A percentile compares a stretch with the other conserved stretches of the same genome.
phyloP scores from a whole-genome alignment of 2,797 vertebrate species.

The Setipinna tenuifilis region DNA sequence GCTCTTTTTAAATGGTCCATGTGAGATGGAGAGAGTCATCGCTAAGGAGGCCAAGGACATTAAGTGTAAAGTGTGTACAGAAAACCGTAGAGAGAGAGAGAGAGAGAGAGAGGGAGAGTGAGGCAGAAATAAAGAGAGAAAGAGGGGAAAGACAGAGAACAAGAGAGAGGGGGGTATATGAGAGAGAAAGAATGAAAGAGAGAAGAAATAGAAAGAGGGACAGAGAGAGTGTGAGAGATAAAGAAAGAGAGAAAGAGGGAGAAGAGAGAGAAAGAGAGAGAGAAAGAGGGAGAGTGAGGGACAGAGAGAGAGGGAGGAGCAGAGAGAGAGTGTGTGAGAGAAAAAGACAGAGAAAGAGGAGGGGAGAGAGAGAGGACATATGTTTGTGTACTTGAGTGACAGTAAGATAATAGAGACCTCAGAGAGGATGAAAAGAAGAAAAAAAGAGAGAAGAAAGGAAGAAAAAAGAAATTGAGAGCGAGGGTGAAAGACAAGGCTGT shows the following conservation, averaged over 20 bases:
- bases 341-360: conserved; percentile 22
- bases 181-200: too few species aligned
- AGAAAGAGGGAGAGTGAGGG: neutral
- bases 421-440: conserved; percentile 12
- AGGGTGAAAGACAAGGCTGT: conserved; percentile 37
- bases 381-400: neutral
- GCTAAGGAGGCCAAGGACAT: neutral
- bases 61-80: neutral
- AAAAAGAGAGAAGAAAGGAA: neutral
- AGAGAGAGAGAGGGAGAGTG: neutral
- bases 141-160: too few species aligned
- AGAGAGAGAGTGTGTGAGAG: neutral
- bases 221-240: too few species aligned
- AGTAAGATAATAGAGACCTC: neutral
- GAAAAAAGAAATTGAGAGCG: neutral
- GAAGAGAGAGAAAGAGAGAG: conserved; percentile 6
- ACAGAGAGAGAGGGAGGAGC: too few species aligned
- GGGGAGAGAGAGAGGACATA: neutral
- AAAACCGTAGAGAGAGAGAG: neutral
- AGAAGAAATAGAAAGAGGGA: too few species aligned
- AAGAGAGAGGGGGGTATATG: too few species aligned
- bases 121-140: too few species aligned
- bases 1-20: too few species aligned
- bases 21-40: neutral
- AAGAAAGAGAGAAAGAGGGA: too few species aligned